phyloP scores from a whole-genome alignment of 2,888 invertebrate genomes.

The Nineta flava region DNA sequence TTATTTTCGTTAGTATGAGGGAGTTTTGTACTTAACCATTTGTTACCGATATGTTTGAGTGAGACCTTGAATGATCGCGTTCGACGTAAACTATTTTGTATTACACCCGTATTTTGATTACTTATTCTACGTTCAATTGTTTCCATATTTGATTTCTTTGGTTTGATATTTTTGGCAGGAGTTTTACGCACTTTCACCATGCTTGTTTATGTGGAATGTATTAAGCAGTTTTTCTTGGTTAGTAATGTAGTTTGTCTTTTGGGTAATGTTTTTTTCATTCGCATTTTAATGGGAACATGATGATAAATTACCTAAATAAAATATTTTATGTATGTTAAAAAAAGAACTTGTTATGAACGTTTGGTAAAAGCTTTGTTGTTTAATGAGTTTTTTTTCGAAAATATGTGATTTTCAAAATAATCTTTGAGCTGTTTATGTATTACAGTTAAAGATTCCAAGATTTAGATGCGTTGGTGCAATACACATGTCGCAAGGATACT shows the following conservation, averaged over 20 bases:
- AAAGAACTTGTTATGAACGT: too few species aligned
- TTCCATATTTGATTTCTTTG: conserved; percentile 19
- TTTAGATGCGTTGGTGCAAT: too few species aligned
- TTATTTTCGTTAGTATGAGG: conserved; percentile 10
- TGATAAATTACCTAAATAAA: too few species aligned
- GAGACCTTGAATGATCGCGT: conserved; percentile 56
- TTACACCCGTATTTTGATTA: neutral
- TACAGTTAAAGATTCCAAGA: too few species aligned
- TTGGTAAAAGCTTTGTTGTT: too few species aligned
- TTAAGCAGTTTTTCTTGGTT: neutral
- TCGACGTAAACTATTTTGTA: conserved; percentile 34
- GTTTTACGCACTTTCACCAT: conserved; percentile 22
- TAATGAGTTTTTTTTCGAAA: too few species aligned
- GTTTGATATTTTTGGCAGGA: neutral
- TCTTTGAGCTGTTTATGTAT: too few species aligned
- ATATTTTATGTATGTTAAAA: too few species aligned
- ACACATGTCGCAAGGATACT: too few species aligned
- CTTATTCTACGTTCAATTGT: conserved; percentile 19
- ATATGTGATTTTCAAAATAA: too few species aligned
- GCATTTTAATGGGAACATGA: too few species aligned
- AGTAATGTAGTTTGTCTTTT: neutral
- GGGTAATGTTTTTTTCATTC: too few species aligned
- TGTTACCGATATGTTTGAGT: conserved; percentile 45
- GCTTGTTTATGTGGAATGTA: conserved; percentile 7
- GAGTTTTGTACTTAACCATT: conserved; percentile 26